These are phyloP conservation scores for Stenoptilia bipunctidactyla DNA, from an alignment of 2,888 invertebrate species.

Conservation along the genomic window DNA sequence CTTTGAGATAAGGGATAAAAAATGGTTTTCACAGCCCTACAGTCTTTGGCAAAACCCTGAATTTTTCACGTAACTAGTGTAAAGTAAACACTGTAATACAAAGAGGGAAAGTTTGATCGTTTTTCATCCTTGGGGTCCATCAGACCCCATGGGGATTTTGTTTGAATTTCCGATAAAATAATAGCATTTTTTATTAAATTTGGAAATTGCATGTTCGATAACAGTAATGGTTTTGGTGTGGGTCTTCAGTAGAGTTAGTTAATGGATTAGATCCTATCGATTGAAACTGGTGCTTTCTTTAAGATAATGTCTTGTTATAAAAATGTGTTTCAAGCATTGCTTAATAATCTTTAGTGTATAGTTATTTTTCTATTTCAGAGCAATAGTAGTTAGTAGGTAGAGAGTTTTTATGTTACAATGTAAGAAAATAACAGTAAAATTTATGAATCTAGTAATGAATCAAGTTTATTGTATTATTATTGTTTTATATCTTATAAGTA, in stretches of 20 bases:
- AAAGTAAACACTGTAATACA: slow-evolving; percentile 50
- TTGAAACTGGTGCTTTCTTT: too few relatives aligned
- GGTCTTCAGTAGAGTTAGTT: neutral
- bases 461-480: too few relatives aligned
- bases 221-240: slow-evolving; percentile 3
- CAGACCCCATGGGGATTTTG: slow-evolving; percentile 25
- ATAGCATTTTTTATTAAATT: slow-evolving; percentile 46
- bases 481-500: too few relatives aligned
- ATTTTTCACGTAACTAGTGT: slow-evolving; percentile 38
- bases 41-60: neutral
- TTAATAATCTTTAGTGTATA: too few relatives aligned
- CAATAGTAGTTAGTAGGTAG: too few relatives aligned
- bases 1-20: slow-evolving; percentile 13
- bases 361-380: too few relatives aligned
- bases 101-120: slow-evolving; percentile 60
- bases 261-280: too few relatives aligned
- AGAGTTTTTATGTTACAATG: too few relatives aligned
- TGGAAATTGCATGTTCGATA: slow-evolving; percentile 25
- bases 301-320: too few relatives aligned
- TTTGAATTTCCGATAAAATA: slow-evolving; percentile 52
- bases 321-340: too few relatives aligned
- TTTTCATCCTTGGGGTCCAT: slow-evolving; percentile 48
- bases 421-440: too few relatives aligned
- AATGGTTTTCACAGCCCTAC: slow-evolving; percentile 22
- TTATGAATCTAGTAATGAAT: too few relatives aligned